These are phyloP conservation scores for Acanthurus tractus DNA, from an alignment of 2,797 vertebrate species.

Conservation along the genomic window DNA sequence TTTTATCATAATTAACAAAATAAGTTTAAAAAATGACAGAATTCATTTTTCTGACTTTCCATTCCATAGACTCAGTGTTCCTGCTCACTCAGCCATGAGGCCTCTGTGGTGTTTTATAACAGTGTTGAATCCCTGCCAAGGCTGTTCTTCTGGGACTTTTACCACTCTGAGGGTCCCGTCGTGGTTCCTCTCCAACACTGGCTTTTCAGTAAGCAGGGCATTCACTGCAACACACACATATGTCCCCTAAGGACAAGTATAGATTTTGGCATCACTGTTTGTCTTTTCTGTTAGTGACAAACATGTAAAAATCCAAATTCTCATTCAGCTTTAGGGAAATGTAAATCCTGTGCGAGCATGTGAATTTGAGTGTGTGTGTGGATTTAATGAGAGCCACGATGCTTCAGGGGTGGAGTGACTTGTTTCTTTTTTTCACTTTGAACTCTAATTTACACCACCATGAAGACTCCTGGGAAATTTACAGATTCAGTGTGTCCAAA, in stretches of 20 bases:
- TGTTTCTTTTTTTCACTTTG: conserved; percentile 66
- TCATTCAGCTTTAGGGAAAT: conserved; percentile 61
- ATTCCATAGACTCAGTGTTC: conserved; percentile 47
- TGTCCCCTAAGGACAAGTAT: conserved; percentile 52
- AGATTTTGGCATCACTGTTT: conserved; percentile 30
- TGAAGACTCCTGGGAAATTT: conserved; percentile 82
- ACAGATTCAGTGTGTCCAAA: conserved; percentile 69
- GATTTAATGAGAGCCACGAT: conserved; percentile 62
- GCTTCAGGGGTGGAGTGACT: conserved; percentile 49
- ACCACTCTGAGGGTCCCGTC: conserved; percentile 50
- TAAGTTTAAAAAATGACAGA: not conserved
- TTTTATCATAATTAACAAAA: conserved; percentile 16
- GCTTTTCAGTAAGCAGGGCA: conserved; percentile 49
- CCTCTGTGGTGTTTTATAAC: conserved; percentile 48
- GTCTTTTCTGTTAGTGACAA: conserved; percentile 31
- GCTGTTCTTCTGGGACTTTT: conserved; percentile 43
- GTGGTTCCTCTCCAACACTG: conserved; percentile 53
- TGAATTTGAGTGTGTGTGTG: conserved; percentile 32
- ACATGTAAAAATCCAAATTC: conserved; percentile 40
- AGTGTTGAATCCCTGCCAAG: conserved; percentile 54
- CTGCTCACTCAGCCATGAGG: conserved; percentile 52
- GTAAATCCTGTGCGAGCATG: conserved; percentile 44
- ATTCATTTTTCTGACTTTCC: conserved; percentile 26
- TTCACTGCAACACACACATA: conserved; percentile 43
- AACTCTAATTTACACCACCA: conserved; percentile 79